These are phyloP conservation scores for Corynorhinus townsendii DNA, from an alignment of 2,113 vertebrate species.

Conservation along the genomic window DNA sequence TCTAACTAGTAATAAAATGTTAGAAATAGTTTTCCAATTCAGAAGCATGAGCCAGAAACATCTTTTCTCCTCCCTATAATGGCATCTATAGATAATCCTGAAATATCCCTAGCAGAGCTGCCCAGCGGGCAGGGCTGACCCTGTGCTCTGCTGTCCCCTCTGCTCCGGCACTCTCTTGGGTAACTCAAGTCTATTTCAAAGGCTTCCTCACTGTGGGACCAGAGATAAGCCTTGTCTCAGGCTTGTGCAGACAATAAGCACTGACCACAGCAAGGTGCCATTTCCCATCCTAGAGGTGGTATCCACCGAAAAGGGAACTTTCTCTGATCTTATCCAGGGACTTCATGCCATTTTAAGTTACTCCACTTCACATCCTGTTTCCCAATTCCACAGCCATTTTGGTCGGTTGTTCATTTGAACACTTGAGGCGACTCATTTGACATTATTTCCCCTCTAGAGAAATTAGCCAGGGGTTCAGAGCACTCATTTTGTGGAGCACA, in stretches of 20 bases:
- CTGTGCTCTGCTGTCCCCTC: not conserved
- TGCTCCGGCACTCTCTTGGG: slow-evolving; percentile 46
- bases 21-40: not conserved
- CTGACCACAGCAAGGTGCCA: slow-evolving; percentile 56
- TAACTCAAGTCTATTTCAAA: slow-evolving; percentile 71
- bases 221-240: slow-evolving; percentile 70
- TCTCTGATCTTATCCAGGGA: slow-evolving; percentile 72
- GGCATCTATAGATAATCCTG: not conserved
- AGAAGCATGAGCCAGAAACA: not conserved
- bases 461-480: not conserved
- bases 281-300: slow-evolving; percentile 57
- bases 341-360: slow-evolving; percentile 16
- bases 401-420: not conserved
- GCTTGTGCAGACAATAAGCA: slow-evolving; percentile 18
- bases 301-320: slow-evolving; percentile 73
- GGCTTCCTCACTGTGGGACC: slow-evolving; percentile 53
- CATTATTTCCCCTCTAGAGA: not conserved
- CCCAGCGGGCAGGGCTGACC: too few species aligned
- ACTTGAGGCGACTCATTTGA: not conserved
- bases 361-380: slow-evolving; percentile 51
- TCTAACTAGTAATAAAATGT: not conserved
- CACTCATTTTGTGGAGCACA: not conserved
- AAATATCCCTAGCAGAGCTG: not conserved
- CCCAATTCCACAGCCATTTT: not conserved
- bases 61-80: not conserved